Evolutionary conservation across 2,113 vertebrate genomes (phyloP).

Genomic region (Neofelis nebulosa): DNA sequence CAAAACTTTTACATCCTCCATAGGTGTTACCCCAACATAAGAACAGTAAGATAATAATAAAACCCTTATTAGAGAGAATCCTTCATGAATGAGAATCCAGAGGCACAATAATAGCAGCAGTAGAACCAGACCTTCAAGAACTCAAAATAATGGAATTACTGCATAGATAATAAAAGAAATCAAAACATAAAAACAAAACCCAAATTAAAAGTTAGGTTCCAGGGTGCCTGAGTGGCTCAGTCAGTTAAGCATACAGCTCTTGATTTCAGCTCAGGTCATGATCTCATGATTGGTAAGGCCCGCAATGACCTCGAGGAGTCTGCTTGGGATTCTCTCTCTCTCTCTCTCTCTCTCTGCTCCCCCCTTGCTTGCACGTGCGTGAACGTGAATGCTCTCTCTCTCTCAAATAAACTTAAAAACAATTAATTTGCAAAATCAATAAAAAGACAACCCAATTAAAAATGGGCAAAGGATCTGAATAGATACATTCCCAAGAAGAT

Average conservation of each 20-base stretch:
- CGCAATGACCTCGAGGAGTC: no score
- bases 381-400: no score
- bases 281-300: no score
- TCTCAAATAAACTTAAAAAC: no score
- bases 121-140: neutral
- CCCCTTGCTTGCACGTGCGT: no score
- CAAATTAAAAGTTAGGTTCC: neutral
- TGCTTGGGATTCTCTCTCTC: no score
- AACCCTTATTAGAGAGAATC: neutral
- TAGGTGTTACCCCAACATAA: neutral
- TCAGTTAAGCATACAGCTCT: no score
- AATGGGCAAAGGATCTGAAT: neutral
- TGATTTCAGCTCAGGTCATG: no score
- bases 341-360: no score
- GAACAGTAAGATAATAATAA: neutral
- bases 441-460: neutral
- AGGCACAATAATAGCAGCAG: neutral
- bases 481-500: neutral
- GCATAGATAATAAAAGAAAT: neutral
- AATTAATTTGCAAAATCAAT: neutral
- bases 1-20: neutral
- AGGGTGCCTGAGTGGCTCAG: no score
- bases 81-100: neutral
- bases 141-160: neutral
- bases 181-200: neutral